A percentile compares a stretch with the other conserved stretches of the same genome.
phyloP scores from a whole-genome alignment of 2,113 vertebrate genomes.

The Toxostoma redivivum region DNA sequence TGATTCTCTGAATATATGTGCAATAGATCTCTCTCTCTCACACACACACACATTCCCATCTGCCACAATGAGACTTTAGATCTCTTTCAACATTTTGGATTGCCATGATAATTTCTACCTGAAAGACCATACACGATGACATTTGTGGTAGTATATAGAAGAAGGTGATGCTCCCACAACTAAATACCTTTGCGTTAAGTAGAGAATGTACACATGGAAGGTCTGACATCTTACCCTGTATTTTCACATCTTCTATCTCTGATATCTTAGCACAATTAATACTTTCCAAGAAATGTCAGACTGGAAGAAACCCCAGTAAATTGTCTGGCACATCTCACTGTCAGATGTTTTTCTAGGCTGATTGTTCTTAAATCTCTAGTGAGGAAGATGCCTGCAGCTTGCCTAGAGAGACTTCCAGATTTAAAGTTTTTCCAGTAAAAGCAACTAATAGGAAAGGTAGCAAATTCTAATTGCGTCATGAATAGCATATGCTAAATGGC shows the following conservation, averaged over 20 bases:
- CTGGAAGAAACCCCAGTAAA: neutral
- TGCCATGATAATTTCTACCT: neutral
- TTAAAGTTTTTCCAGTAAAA: neutral
- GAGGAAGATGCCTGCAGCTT: neutral
- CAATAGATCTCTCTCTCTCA: neutral
- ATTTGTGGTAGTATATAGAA: rapidly evolving
- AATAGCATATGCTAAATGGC: rapidly evolving
- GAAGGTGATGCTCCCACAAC: neutral
- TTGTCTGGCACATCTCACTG: neutral
- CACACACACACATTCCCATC: neutral
- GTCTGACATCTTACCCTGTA: neutral
- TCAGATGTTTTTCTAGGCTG: neutral
- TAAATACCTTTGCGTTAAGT: neutral
- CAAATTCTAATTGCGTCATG: neutral
- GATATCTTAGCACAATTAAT: neutral
- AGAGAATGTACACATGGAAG: neutral
- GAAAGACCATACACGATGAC: neutral
- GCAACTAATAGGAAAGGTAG: neutral
- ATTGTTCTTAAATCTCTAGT: neutral
- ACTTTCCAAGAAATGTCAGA: neutral
- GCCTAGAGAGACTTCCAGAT: neutral
- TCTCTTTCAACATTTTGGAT: neutral
- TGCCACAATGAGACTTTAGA: neutral
- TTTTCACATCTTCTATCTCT: neutral
- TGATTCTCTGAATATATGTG: neutral